Percentiles rank a stretch among this genome's conserved stretches.
Evolutionary conservation across 2,113 vertebrate species (phyloP).

Genomic region (Paramormyrops kingsleyae): DNA sequence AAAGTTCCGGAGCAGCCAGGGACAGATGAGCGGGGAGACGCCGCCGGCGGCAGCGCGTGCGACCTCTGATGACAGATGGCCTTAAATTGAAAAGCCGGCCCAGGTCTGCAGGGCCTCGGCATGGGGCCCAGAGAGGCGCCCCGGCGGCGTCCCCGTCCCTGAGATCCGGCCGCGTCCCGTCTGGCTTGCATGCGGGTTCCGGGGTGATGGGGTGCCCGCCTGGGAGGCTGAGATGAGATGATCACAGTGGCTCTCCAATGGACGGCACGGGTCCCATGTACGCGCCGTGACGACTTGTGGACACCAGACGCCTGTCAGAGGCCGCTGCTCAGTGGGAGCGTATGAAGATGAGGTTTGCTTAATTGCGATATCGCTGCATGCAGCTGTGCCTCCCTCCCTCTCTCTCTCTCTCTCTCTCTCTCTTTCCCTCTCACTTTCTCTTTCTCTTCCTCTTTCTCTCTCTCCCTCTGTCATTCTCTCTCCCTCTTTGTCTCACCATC

Average conservation of each 20-base stretch:
- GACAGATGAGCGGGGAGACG: neutral
- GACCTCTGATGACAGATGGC: constrained; percentile 32
- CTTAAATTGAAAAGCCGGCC: constrained; percentile 24
- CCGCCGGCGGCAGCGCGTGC: constrained; percentile 18
- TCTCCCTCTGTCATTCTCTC: neutral
- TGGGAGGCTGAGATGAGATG: neutral
- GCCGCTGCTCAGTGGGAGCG: neutral
- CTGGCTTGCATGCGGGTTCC: neutral
- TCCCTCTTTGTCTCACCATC: neutral
- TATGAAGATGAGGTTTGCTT: neutral
- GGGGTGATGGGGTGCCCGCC: neutral
- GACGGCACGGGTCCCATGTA: neutral
- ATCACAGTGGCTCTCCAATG: neutral
- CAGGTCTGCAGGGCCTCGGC: constrained; percentile 17
- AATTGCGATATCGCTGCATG: constrained; percentile 1
- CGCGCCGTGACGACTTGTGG: neutral
- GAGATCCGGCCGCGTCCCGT: neutral
- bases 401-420: neutral
- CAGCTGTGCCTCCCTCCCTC: neutral
- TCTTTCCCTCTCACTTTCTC: neutral
- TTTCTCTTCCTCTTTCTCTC: neutral
- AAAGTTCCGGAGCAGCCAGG: neutral
- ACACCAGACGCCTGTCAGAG: neutral
- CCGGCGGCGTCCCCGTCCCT: neutral
- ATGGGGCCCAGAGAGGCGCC: neutral